Base-by-base conservation (phyloP, 2,888 invertebrate species). In the Cynaeus angustus region DNA sequence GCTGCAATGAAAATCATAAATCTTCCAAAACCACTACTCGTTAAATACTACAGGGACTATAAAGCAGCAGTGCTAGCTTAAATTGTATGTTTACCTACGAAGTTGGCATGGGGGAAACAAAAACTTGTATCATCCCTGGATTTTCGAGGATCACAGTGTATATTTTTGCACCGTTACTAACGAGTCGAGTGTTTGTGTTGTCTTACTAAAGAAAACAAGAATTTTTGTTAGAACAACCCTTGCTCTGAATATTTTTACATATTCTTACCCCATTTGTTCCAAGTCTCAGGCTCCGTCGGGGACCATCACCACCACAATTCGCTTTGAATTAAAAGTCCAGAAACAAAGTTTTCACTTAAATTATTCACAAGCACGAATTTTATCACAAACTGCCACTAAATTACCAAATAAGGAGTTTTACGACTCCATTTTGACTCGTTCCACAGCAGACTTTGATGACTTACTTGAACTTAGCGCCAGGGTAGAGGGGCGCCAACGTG, bases 191-290 rank as follows among this genome's bases (percentile, higher is more conserved):
- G 33, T 21, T 46, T 46, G 45, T 59, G 59, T 59, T 59, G 45
- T 12, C 10, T 59, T 16, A 46, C 28, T 59, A 46, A 37, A 12
- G 46, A 14, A 45, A 59, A 33, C 59, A 59, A 56, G 46, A 59
- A 16, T 59, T 45, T 46, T 59, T 26, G 43, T 46, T 46, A 33
- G 33, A 46, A 59, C 45, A 46, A 28, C 28, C 28, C 59, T 37
- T 59, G 16, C 13, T 59, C 33, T 45, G 59, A 59, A 59, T 59
- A 59, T 59, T 59, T 59, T 59, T 59, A 59, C 59, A 59, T 59
- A 48, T 46, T 14, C 59, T 59, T 46, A 45, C 59, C 45, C 59
- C 14, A 45, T 59, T 59, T 14, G 4, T 6, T 9, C n/a, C 12
- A 5, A 16, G 9, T 16, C 46, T 4, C 4, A 1, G 14, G 4